Conservation (phyloP, 2,888 invertebrate genomes). For the Clanis bilineata region DNA sequence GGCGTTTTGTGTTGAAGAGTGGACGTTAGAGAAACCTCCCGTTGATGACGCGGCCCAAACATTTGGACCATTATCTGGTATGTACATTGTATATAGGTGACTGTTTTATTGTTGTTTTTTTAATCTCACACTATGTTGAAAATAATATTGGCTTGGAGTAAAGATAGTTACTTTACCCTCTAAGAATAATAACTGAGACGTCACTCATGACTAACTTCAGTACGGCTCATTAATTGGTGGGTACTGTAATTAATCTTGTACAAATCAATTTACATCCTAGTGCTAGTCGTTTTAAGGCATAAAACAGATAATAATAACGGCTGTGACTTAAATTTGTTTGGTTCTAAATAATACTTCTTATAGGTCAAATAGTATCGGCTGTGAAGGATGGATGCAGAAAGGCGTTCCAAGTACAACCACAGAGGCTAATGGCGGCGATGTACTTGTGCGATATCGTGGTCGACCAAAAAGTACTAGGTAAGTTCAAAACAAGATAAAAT, state of each 20-base stretch:
- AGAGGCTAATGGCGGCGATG: slow-evolving; percentile 97
- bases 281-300: no score
- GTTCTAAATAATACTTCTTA: not conserved
- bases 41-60: slow-evolving; percentile 64
- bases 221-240: no score
- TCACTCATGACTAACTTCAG: no score
- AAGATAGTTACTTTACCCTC: no score
- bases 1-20: slow-evolving; percentile 93
- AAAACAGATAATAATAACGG: no score
- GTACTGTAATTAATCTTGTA: no score
- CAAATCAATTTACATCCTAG: no score
- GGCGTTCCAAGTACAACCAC: slow-evolving; percentile 94
- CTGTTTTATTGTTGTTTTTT: not conserved
- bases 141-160: no score
- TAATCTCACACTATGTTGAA: not conserved
- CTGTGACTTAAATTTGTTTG: no score
- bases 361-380: slow-evolving; percentile 95
- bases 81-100: not conserved
- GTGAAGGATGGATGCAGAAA: slow-evolving; percentile 93
- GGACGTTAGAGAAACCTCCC: slow-evolving; percentile 81
- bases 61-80: slow-evolving; percentile 82
- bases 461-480: slow-evolving; percentile 93
- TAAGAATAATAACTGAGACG: no score
- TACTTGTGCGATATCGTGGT: slow-evolving; percentile 92
- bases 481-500: slow-evolving; percentile 57